Evolutionary conservation across 1,140 invertebrate species (phyloP).

Genomic region (Lasioglossum baleicum): DNA sequence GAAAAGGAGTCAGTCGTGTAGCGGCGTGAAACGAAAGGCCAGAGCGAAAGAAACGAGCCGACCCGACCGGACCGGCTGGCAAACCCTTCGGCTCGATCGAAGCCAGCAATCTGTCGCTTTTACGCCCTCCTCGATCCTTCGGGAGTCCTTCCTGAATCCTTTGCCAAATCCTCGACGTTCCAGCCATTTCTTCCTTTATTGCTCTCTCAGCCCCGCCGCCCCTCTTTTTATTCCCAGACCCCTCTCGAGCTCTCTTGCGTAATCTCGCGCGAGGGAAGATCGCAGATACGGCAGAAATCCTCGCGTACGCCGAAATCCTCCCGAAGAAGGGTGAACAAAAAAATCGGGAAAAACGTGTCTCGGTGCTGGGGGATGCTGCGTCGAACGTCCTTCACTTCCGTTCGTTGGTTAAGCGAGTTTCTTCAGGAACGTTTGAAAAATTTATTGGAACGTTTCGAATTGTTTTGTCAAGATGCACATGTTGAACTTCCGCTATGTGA

Average conservation of each 20-base stretch:
- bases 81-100: slow-evolving; percentile 43
- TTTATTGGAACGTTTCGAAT: too few relatives aligned
- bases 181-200: background rate
- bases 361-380: too few relatives aligned
- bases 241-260: background rate
- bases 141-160: slow-evolving; percentile 16
- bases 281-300: slow-evolving; percentile 18
- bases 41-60: slow-evolving; percentile 34
- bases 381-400: too few relatives aligned
- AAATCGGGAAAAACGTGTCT: too few relatives aligned
- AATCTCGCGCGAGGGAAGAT: slow-evolving; percentile 19
- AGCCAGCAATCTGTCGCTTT: slow-evolving; percentile 42
- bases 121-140: slow-evolving; percentile 21
- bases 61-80: slow-evolving; percentile 33
- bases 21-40: slow-evolving; percentile 37
- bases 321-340: background rate
- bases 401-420: too few relatives aligned
- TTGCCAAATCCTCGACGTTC: slow-evolving; percentile 34
- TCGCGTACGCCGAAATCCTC: background rate
- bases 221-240: background rate
- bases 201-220: background rate
- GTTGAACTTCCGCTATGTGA: too few relatives aligned
- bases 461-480: too few relatives aligned
- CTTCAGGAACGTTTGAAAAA: too few relatives aligned
- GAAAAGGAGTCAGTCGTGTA: slow-evolving; percentile 54